Evolutionary conservation across 2,113 vertebrate species (phyloP), one percentile per base, ranked within the genome.

Genomic region (Triplophysa siluroides): DNA sequence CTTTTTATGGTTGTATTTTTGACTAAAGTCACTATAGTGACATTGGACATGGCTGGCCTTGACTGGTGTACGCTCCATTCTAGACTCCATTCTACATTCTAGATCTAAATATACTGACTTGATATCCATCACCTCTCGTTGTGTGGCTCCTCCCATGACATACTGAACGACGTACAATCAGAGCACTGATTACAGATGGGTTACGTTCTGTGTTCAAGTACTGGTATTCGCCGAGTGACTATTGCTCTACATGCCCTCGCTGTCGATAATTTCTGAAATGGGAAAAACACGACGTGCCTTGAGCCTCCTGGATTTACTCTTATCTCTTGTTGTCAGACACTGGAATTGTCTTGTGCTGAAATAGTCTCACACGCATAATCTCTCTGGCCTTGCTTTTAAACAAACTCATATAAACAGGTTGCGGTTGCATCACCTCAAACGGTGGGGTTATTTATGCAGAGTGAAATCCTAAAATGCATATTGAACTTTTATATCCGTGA

Each of bases 71-170:
- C 83, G 66, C 76, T 78, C 43, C 78, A 82, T 71, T 69, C 85
- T 90, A 84, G 90, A 88, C 33, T 38, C 33, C 33, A 8, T 38
- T 38, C 33, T 38, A 90, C 87, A 85, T 87, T 83, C 80, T 76
- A 84, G 89, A 88, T 92, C 92, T 88, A 91, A 91, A 92, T 92
- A 93, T 86, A 82, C 83, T 60, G 77, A 83, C 81, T 78, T 76
- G 86, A 91, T 91, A 81, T 88, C 88, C 86, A 85, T 87, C 85
- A 84, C 85, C 88, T 19, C 83, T 82, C 78, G 61, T 82, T 84
- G 78, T 78, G 82, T 41, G 67, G 76, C 62, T 84, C 78, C 88
- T 84, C 84, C 79, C 74, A 76, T 13, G 18, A 29, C 58, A 52
- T 38, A 52, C 52, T 60, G 47, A 60, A 65, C 16, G 16, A 43